phyloP scores from a whole-genome alignment of 2,113 vertebrate species.

The Asarcornis scutulata region DNA sequence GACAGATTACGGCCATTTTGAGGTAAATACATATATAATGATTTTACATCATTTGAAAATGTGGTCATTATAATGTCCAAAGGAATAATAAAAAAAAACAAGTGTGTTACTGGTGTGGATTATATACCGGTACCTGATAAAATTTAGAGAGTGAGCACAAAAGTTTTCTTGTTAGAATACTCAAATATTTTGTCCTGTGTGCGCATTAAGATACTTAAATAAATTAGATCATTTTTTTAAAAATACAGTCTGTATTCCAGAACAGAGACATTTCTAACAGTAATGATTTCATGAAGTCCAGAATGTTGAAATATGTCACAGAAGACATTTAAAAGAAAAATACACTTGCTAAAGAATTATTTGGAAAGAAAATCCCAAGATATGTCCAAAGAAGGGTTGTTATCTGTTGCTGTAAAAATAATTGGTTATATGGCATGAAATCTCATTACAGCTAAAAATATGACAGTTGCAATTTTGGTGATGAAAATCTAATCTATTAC shows the following conservation, averaged over 20 bases:
- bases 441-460: neutral
- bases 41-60: neutral
- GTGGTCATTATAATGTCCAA: neutral
- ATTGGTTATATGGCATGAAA: neutral
- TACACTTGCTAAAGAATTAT: neutral
- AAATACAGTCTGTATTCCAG: neutral
- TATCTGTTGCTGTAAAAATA: neutral
- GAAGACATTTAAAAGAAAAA: constrained; percentile 8
- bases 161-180: neutral
- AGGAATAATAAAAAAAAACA: neutral
- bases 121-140: neutral
- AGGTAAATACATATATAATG: neutral
- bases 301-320: neutral
- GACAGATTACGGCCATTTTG: neutral
- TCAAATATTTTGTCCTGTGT: neutral
- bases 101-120: neutral
- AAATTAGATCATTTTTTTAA: constrained; percentile 13
- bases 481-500: neutral
- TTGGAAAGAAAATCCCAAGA: neutral
- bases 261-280: neutral
- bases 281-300: neutral
- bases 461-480: neutral
- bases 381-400: neutral
- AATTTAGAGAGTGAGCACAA: neutral
- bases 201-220: constrained; percentile 28